A percentile compares a stretch with the other conserved stretches of the same genome.
These are phyloP conservation scores for Pegoplata infirma DNA, from an alignment of 2,888 invertebrate species.

Conservation along the genomic window DNA sequence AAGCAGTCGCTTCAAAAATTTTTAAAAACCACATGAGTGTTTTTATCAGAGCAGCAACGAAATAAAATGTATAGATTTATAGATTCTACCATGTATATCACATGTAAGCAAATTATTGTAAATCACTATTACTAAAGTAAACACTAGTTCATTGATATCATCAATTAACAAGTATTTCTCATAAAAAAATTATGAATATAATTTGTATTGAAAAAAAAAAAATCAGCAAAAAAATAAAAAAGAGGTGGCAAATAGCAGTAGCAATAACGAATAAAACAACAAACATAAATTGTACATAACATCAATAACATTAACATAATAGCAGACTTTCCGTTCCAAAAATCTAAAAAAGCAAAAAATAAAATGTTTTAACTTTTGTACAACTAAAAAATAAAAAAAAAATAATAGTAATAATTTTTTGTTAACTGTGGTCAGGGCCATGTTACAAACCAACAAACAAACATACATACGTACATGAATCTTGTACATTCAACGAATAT, in stretches of 20 bases:
- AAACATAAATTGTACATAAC: conserved; percentile 19
- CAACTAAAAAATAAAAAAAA: conserved; percentile 48
- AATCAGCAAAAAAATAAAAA: conserved; percentile 5
- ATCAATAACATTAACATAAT: conserved; percentile 3
- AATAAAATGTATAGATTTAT: too few species aligned
- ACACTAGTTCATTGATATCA: not conserved
- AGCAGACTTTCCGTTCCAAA: conserved; percentile 41
- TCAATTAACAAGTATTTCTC: not conserved
- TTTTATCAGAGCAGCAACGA: too few species aligned
- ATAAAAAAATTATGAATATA: conserved; percentile 26
- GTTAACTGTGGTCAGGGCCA: conserved; percentile 62
- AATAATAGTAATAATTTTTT: conserved; percentile 57
- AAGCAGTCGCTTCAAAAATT: too few species aligned
- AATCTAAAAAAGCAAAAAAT: conserved; percentile 25
- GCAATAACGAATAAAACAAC: conserved; percentile 16
- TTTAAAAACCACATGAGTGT: too few species aligned
- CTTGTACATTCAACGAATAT: conserved; percentile 14
- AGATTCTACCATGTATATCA: too few species aligned
- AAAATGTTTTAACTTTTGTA: conserved; percentile 35
- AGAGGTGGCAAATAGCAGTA: conserved; percentile 32
- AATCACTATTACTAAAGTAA: not conserved
- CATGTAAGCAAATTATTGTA: not conserved
- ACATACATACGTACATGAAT: conserved; percentile 14
- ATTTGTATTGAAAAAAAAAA: not conserved
- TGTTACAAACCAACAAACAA: conserved; percentile 5